phyloP scores from a whole-genome alignment of 2,888 invertebrate genomes.

The Torymus texanus region DNA sequence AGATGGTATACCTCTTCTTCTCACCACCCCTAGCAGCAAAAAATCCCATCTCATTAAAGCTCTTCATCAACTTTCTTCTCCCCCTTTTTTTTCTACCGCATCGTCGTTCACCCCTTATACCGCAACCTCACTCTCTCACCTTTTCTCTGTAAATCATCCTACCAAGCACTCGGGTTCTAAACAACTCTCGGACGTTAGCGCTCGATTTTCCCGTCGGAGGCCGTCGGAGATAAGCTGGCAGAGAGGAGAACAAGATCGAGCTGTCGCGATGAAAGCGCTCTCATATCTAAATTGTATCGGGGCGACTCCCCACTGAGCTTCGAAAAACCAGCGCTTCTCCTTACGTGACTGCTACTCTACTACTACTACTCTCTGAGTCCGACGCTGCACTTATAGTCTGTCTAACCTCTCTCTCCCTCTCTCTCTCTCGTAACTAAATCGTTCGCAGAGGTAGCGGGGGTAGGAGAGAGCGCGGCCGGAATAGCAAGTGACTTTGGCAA shows the following conservation, averaged over 20 bases:
- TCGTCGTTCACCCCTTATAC: too few relatives aligned
- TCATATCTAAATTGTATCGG: slow-evolving; percentile 57
- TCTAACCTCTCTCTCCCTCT: slow-evolving; percentile 1
- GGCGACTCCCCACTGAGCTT: not conserved
- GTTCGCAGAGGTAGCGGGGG: not conserved
- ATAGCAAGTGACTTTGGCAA: slow-evolving; percentile 26
- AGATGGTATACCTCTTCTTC: too few relatives aligned
- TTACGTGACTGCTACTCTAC: slow-evolving; percentile 31
- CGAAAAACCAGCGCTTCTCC: slow-evolving; percentile 27
- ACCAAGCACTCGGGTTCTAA: not conserved
- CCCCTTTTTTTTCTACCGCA: too few relatives aligned
- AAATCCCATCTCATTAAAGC: too few relatives aligned
- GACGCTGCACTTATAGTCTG: slow-evolving; percentile 29
- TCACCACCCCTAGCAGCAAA: too few relatives aligned
- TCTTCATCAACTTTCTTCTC: too few relatives aligned
- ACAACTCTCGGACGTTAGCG: not conserved
- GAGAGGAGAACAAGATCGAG: slow-evolving; percentile 18
- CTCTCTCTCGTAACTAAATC: slow-evolving; percentile 27
- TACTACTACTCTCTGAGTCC: not conserved
- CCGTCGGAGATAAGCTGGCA: slow-evolving; percentile 25
- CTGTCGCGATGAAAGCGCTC: slow-evolving; percentile 24
- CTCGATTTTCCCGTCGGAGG: slow-evolving; percentile 34
- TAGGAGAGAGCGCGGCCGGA: not conserved
- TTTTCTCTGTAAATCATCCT: too few relatives aligned
- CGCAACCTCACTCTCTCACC: too few relatives aligned